These are phyloP conservation scores for Triplophysa siluroides DNA, from an alignment of 2,113 vertebrate genomes.

Conservation along the genomic window DNA sequence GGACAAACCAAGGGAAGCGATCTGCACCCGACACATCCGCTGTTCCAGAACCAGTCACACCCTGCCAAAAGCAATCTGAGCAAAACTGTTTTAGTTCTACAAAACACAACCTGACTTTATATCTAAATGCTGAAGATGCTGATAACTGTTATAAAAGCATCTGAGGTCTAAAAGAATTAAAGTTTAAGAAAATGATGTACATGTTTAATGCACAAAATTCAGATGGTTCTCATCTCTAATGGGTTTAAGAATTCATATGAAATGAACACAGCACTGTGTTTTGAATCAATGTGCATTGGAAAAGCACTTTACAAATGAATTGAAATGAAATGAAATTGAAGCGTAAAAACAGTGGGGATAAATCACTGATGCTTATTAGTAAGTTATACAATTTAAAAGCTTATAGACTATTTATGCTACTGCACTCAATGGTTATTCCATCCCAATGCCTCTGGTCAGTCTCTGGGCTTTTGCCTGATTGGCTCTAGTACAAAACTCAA, in stretches of 20 bases:
- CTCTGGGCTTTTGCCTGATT: not conserved
- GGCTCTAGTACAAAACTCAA: not conserved
- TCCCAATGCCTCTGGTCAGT: not conserved
- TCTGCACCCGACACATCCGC: slow-evolving; percentile 18
- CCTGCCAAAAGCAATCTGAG: slow-evolving; percentile 12
- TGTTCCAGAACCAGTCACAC: slow-evolving; percentile 13
- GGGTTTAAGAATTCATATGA: too few species aligned
- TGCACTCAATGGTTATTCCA: not conserved
- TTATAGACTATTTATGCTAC: not conserved
- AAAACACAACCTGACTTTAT: not conserved
- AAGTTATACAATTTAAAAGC: not conserved
- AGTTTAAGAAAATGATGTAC: not conserved
- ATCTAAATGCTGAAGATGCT: not conserved
- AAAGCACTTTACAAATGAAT: too few species aligned
- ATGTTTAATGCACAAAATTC: not conserved
- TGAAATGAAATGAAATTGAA: too few species aligned
- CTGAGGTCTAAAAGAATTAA: too few species aligned
- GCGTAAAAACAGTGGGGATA: not conserved
- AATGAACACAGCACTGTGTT: not conserved
- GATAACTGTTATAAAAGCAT: not conserved
- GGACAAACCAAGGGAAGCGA: not conserved
- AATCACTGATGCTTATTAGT: not conserved
- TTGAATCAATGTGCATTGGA: not conserved
- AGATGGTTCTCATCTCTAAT: not conserved
- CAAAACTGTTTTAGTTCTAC: not conserved